Percentiles rank a stretch among this genome's conserved stretches.
phyloP scores from a whole-genome alignment of 2,797 vertebrate species.

The Mus caroli region DNA sequence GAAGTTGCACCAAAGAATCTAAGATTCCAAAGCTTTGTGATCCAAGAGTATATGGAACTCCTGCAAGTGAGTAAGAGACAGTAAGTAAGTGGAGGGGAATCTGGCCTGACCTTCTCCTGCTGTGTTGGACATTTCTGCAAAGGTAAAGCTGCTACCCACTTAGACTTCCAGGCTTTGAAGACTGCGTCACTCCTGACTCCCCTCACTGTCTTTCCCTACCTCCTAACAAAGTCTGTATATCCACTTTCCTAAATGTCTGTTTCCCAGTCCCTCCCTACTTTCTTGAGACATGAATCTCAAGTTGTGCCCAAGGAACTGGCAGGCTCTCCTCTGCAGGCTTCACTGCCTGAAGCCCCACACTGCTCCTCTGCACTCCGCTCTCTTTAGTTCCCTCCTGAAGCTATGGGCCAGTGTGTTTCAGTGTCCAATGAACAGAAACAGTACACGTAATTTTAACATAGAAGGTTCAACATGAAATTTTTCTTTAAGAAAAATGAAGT shows the following conservation, averaged over 20 bases:
- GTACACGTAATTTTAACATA: slow-evolving; percentile 11
- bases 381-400: not conserved
- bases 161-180: not conserved
- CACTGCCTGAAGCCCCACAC: not conserved
- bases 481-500: not conserved
- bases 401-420: not conserved
- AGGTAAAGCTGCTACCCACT: not conserved
- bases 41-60: not conserved
- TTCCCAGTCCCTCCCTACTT: not conserved
- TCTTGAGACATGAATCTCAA: not conserved
- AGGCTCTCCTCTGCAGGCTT: not conserved
- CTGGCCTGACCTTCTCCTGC: not conserved
- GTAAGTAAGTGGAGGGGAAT: not conserved
- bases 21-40: slow-evolving; percentile 56
- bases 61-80: not conserved
- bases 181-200: not conserved
- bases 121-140: not conserved
- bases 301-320: not conserved
- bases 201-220: not conserved
- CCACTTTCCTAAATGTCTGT: not conserved
- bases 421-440: slow-evolving; percentile 37
- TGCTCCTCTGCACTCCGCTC: not conserved
- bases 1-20: slow-evolving; percentile 16
- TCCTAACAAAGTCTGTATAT: not conserved
- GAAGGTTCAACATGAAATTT: not conserved